Conservation (phyloP, 2,888 invertebrate genomes). For the Xiphydria camelus region DNA sequence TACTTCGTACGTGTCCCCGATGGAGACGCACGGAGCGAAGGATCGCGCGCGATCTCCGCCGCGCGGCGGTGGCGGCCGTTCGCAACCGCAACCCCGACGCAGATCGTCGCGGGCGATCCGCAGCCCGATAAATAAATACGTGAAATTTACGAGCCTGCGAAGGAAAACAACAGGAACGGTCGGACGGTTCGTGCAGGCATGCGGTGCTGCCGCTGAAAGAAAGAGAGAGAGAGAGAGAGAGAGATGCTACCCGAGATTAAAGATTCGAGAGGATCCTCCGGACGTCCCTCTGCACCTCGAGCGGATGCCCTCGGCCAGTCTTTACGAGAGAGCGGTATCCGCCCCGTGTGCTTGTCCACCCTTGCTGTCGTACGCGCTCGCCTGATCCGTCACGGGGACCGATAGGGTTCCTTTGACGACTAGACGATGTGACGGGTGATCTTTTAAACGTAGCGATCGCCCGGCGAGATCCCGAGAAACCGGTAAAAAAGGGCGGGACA, state of each 20-base stretch:
- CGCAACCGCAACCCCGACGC: constrained; percentile 18
- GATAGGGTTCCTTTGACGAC: constrained; percentile 9
- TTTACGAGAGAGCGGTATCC: no score
- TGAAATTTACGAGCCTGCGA: constrained; percentile 39
- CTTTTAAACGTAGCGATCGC: constrained; percentile 21
- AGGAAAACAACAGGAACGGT: constrained; percentile 38
- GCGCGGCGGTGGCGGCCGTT: constrained; percentile 2
- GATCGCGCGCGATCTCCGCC: background rate
- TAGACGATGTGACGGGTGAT: constrained; percentile 12
- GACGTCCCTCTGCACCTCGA: no score
- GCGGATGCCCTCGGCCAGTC: no score
- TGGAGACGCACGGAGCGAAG: background rate
- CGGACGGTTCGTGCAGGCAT: constrained; percentile 26
- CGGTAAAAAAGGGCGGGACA: constrained; percentile 22
- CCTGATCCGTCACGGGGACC: background rate
- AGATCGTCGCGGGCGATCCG: constrained; percentile 33
- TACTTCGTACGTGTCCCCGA: constrained; percentile 25
- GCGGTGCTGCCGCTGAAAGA: constrained; percentile 20
- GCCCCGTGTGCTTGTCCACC: no score
- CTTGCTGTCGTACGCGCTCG: background rate
- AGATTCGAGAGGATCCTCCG: constrained; percentile 7
- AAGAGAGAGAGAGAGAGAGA: no score
- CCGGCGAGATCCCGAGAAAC: constrained; percentile 18
- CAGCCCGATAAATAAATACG: constrained; percentile 41
- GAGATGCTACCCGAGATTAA: constrained; percentile 14